These are phyloP conservation scores for Pantherophis guttatus DNA, from an alignment of 2,113 vertebrate genomes.

Conservation along the genomic window DNA sequence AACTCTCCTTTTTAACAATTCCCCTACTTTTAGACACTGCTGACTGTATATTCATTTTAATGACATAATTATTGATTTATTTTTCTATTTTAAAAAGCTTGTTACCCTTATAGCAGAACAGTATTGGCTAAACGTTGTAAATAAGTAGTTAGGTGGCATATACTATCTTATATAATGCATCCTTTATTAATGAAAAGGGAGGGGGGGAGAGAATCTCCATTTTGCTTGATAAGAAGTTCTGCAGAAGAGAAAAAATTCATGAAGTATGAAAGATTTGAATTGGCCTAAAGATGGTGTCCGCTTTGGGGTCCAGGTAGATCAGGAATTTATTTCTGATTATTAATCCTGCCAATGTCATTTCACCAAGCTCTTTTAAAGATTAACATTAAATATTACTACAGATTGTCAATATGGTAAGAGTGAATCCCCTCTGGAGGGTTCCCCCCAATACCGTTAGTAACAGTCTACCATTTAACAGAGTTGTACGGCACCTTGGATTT, in stretches of 20 bases:
- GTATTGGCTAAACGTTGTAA: background rate
- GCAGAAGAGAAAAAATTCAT: background rate
- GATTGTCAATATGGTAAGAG: background rate
- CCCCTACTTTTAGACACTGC: background rate
- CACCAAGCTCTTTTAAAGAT: background rate
- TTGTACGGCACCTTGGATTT: background rate
- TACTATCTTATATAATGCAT: background rate
- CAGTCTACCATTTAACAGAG: background rate
- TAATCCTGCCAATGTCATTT: background rate
- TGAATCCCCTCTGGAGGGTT: background rate
- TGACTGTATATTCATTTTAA: background rate
- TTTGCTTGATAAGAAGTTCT: background rate
- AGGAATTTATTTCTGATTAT: background rate
- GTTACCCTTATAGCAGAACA: background rate
- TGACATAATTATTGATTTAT: background rate
- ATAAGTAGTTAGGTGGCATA: background rate
- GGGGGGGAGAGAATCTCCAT: background rate
- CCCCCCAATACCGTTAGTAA: background rate
- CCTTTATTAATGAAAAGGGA: background rate
- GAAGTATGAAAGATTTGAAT: background rate
- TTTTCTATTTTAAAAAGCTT: background rate
- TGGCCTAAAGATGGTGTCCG: background rate
- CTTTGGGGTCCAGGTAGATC: background rate
- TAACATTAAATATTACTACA: background rate
- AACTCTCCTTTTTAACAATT: background rate